phyloP scores from a whole-genome alignment of 2,113 vertebrate species.

The Macaca mulatta region DNA sequence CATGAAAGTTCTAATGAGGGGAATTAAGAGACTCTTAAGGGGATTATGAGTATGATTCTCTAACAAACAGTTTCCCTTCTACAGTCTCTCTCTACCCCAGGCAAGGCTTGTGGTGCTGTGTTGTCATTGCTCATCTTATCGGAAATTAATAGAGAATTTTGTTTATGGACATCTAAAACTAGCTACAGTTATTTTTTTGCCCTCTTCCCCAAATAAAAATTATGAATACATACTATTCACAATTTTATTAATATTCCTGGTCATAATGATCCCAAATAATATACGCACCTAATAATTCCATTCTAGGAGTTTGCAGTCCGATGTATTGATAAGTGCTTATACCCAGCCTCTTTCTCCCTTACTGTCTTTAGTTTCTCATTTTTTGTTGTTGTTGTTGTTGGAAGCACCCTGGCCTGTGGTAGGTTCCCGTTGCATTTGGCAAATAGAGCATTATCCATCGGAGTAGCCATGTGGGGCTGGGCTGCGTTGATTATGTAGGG shows the following conservation, averaged over 20 bases:
- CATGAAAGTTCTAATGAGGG: neutral
- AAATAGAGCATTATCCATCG: neutral
- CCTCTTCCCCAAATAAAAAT: neutral
- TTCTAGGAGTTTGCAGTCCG: neutral
- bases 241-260: neutral
- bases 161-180: constrained; percentile 14
- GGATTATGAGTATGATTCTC: neutral
- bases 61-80: neutral
- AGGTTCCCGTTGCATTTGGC: neutral
- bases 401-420: neutral
- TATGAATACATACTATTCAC: neutral
- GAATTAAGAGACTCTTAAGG: neutral
- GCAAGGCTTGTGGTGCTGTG: neutral
- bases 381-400: neutral
- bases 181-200: neutral
- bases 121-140: neutral
- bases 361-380: neutral
- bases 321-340: neutral
- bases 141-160: constrained; percentile 36
- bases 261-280: neutral
- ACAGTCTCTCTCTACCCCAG: neutral
- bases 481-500: neutral
- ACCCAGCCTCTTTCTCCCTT: neutral
- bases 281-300: neutral
- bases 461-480: neutral